Evolutionary conservation across 1,140 invertebrate genomes (phyloP), one percentile per base, ranked within the genome.

Genomic region (Drosophila prosaltans): DNA sequence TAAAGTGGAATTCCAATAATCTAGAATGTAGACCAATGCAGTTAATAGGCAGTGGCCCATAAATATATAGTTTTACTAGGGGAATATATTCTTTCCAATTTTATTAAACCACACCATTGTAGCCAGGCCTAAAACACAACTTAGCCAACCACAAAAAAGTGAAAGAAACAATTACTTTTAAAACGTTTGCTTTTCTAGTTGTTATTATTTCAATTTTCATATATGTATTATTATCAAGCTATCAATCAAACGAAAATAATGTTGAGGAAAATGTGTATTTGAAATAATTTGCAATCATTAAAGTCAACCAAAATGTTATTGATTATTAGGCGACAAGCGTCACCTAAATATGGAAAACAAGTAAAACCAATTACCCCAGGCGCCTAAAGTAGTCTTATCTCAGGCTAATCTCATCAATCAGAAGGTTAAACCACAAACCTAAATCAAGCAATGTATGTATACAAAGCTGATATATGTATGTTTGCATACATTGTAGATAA

Each of bases 331-430:
- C 21, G 32, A 26, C 7, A 51, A 51, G 1, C 24, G 21, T 26
- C 45, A 51, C 45, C 45, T 26, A 51, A 21, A 51, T 24, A 51
- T 7, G 7, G 9, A 21, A 26, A 26, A 51, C 45, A 26, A 51
- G 45, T 26, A 51, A 51, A 51, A 51, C 45, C 45, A 51, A 51
- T 51, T 51, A 51, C 2, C 21, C 9, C 45, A 8, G 45, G 45
- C 45, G 45, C 45, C 24, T 51, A 51, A 51, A 51, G 45, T 51
- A 24, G 21, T 51, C 45, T 51, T 51, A 51, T 51, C 21, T 51
- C 21, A 26, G 45, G 21, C 45, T 51, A 51, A 51, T 51, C 45
- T 51, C 45, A 51, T 51, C 45, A 51, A 51, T 51, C 45, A 51
- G 45, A 26, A 51, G 45, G 21, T 26, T 51, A 26, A 51, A 51